Percentiles rank a stretch among this genome's conserved stretches.
These are phyloP conservation scores for Harpagifer antarcticus DNA, from an alignment of 2,797 vertebrate species.

Conservation along the genomic window DNA sequence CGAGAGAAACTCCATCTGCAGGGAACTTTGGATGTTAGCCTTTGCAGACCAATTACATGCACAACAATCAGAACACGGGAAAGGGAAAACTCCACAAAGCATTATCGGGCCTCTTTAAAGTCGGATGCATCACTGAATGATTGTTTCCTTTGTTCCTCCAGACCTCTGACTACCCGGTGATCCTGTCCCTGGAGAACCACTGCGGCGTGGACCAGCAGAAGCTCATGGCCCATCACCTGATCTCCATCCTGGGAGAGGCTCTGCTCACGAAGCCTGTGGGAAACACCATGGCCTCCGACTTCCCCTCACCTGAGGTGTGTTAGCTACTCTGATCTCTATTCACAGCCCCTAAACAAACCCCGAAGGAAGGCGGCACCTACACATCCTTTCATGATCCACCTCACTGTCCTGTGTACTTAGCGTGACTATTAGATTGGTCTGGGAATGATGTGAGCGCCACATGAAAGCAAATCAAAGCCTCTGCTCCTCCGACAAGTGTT, in stretches of 20 bases:
- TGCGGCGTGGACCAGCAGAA: slow-evolving; percentile 93
- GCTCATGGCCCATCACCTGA: slow-evolving; percentile 90
- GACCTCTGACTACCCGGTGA: slow-evolving; percentile 93
- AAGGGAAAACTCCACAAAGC: no score
- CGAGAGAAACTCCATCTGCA: no score
- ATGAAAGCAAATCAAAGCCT: not conserved
- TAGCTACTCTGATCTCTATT: not conserved
- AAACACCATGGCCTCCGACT: slow-evolving; percentile 73
- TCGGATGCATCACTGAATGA: not conserved
- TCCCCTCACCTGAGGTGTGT: slow-evolving; percentile 94
- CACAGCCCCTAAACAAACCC: not conserved
- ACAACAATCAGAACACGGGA: no score
- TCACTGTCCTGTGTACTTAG: slow-evolving; percentile 51
- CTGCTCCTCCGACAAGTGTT: not conserved
- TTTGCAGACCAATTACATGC: no score
- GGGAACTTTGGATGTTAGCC: no score
- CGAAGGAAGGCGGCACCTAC: slow-evolving; percentile 26
- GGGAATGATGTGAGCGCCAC: slow-evolving; percentile 30
- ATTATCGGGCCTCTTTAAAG: no score
- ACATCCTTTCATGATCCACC: slow-evolving; percentile 32
- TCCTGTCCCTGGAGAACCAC: slow-evolving; percentile 98
- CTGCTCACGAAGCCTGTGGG: slow-evolving; percentile 88
- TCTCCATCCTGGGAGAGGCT: slow-evolving; percentile 87
- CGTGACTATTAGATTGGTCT: slow-evolving; percentile 25
- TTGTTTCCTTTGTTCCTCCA: slow-evolving; percentile 61